phyloP scores from a whole-genome alignment of 2,888 invertebrate genomes.

The Pseudeuparius sepicola region DNA sequence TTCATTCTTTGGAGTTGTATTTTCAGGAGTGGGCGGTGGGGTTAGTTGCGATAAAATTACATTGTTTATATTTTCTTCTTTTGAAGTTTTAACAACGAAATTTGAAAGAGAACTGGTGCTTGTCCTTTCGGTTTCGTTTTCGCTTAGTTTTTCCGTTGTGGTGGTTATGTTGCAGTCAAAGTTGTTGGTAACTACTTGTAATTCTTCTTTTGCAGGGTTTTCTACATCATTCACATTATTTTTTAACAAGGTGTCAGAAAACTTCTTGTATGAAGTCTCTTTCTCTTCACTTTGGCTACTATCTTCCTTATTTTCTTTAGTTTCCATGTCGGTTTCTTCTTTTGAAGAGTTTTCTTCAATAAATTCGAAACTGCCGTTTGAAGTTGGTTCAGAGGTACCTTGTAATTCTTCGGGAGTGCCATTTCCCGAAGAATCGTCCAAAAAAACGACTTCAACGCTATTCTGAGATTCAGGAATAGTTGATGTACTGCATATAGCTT shows the following conservation, averaged over 20 bases:
- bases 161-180: too few relatives aligned
- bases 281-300: too few relatives aligned
- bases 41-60: slow-evolving; percentile 29
- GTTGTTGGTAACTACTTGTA: slow-evolving; percentile 12
- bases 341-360: too few relatives aligned
- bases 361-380: too few relatives aligned
- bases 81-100: slow-evolving; percentile 16
- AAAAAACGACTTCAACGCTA: slow-evolving; percentile 54
- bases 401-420: too few relatives aligned
- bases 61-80: slow-evolving; percentile 1
- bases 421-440: slow-evolving; percentile 60
- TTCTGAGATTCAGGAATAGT: slow-evolving; percentile 32
- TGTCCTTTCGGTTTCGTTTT: too few relatives aligned
- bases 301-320: slow-evolving; percentile 15
- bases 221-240: slow-evolving; percentile 1
- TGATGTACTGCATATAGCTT: slow-evolving; percentile 46
- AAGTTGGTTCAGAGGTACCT: too few relatives aligned
- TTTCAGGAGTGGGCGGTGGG: slow-evolving; percentile 35
- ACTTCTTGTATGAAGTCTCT: neutral
- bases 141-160: too few relatives aligned
- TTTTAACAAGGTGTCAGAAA: neutral
- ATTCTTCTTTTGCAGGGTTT: neutral
- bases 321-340: slow-evolving; percentile 37
- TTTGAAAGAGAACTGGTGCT: slow-evolving; percentile 10
- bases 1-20: slow-evolving; percentile 25